phyloP scores from a whole-genome alignment of 2,888 invertebrate species.

The Pseudeuparius sepicola region DNA sequence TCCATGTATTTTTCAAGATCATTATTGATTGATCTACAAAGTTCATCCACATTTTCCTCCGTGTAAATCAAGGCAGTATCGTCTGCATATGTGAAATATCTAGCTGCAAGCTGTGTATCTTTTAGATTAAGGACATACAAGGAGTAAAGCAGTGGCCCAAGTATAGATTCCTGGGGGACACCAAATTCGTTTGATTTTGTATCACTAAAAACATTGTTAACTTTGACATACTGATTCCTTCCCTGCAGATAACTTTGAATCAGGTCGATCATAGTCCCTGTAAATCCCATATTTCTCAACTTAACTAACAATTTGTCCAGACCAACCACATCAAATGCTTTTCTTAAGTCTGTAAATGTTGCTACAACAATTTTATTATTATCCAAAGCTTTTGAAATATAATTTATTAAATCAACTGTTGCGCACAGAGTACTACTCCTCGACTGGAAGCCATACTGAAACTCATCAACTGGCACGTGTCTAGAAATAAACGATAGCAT shows the following conservation, averaged over 20 bases:
- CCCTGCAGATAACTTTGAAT: too few species aligned
- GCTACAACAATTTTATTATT: not conserved
- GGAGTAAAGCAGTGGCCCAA: constrained; percentile 5
- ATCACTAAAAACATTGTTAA: too few species aligned
- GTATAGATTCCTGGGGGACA: constrained; percentile 6
- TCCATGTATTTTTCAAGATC: not conserved
- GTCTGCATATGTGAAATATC: constrained; percentile 7
- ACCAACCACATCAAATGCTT: constrained; percentile 9
- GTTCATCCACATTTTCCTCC: not conserved
- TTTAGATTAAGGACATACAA: constrained; percentile 6
- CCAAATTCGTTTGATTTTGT: not conserved
- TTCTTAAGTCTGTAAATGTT: constrained; percentile 2
- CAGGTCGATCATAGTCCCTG: too few species aligned
- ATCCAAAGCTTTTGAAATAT: not conserved
- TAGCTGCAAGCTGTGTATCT: not conserved
- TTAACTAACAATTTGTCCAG: too few species aligned
- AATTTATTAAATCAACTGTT: constrained; percentile 2
- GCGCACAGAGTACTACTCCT: not conserved
- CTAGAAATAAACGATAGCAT: not conserved
- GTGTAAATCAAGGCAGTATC: constrained; percentile 6
- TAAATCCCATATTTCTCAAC: too few species aligned
- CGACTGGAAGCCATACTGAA: constrained; percentile 4
- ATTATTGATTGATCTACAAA: not conserved
- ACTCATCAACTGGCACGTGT: not conserved
- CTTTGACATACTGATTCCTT: too few species aligned